These are phyloP conservation scores for Acanthiza pusilla DNA, from an alignment of 2,797 vertebrate species.

Conservation along the genomic window DNA sequence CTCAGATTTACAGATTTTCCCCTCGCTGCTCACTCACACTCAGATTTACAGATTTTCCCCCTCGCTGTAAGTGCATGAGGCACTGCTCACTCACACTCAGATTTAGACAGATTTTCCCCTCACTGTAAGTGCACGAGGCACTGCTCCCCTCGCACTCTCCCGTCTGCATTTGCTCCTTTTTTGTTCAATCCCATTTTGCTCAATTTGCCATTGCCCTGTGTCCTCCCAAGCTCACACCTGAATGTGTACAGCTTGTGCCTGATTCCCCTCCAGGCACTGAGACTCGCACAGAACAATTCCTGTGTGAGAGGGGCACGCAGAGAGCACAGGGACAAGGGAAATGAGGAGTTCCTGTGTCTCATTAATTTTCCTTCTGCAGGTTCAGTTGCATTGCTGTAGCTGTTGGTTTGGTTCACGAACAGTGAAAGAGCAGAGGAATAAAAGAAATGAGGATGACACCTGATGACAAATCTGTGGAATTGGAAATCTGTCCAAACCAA, in stretches of 20 bases:
- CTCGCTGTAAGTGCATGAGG: not conserved
- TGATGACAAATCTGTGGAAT: not conserved
- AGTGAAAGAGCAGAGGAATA: not conserved
- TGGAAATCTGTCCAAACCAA: not conserved
- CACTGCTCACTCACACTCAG: not conserved
- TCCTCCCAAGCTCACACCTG: not conserved
- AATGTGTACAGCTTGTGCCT: not conserved
- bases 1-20: not conserved
- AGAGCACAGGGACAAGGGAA: not conserved
- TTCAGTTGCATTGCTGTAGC: not conserved
- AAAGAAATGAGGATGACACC: not conserved
- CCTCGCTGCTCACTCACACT: not conserved
- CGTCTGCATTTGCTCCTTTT: not conserved
- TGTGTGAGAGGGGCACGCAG: accelerated
- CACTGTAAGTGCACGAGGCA: not conserved
- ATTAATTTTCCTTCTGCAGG: not conserved
- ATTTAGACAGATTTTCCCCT: not conserved
- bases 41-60: not conserved
- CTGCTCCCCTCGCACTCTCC: not conserved
- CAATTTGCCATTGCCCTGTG: not conserved
- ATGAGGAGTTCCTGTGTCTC: not conserved
- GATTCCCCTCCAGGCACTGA: not conserved
- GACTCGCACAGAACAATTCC: not conserved
- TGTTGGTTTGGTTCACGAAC: not conserved
- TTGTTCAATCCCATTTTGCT: not conserved